phyloP scores from a whole-genome alignment of 2,113 vertebrate genomes.

The Cathartes aura region DNA sequence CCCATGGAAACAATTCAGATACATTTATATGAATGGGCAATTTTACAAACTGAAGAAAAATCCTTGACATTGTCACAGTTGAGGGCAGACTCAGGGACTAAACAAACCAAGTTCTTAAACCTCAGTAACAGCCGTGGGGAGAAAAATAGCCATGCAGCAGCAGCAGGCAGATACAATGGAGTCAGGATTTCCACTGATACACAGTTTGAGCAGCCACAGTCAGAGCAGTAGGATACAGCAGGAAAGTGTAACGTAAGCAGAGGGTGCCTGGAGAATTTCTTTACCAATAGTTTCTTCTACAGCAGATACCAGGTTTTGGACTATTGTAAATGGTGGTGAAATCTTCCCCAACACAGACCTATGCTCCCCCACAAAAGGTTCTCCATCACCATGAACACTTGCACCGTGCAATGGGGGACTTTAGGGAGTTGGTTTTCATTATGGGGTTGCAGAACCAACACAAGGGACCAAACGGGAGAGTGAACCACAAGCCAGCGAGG shows the following conservation, averaged over 20 bases:
- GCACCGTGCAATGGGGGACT: neutral
- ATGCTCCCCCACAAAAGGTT: neutral
- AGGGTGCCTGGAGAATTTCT: neutral
- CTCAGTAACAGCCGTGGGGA: neutral
- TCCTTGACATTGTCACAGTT: neutral
- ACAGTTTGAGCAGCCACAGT: neutral
- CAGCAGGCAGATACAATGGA: neutral
- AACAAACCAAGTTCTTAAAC: neutral
- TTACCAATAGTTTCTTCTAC: neutral
- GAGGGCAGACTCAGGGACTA: neutral
- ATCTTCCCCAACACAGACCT: neutral
- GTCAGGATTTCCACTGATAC: neutral
- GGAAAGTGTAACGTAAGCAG: neutral
- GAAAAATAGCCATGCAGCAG: neutral
- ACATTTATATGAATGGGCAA: slow-evolving; percentile 18
- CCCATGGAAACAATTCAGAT: slow-evolving; percentile 39
- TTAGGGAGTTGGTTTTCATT: neutral
- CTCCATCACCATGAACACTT: neutral
- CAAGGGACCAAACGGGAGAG: neutral
- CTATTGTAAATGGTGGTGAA: neutral
- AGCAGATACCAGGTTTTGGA: neutral
- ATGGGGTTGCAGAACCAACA: neutral
- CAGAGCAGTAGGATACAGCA: neutral
- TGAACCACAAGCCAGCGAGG: neutral
- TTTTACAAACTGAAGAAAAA: neutral